Conservation (phyloP, 2,113 vertebrate species). For the Romanogobio albipinnatus region DNA sequence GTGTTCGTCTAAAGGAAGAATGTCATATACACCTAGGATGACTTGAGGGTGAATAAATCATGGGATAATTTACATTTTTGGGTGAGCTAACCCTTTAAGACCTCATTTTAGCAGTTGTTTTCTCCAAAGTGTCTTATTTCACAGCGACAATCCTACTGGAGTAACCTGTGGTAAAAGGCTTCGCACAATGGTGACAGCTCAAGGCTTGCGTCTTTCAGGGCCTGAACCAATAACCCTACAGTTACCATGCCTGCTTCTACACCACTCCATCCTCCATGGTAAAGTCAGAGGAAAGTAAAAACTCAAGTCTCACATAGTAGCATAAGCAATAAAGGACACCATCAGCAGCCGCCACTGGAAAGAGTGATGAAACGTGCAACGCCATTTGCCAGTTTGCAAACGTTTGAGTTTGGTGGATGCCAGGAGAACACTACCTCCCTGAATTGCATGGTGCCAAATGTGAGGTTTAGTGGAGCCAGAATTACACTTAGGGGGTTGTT, state of each 20-base stretch:
- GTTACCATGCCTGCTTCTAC: neutral
- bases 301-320: neutral
- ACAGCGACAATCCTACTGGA: neutral
- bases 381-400: neutral
- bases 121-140: neutral
- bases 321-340: neutral
- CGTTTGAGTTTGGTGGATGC: neutral
- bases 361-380: neutral
- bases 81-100: neutral
- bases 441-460: neutral
- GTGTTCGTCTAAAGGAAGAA: too few relatives aligned
- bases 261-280: neutral
- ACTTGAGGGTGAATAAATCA: too few relatives aligned
- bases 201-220: neutral
- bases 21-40: too few relatives aligned
- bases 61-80: too few relatives aligned
- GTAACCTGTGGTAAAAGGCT: neutral
- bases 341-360: conserved; percentile 15
- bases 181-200: neutral
- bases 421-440: conserved; percentile 13
- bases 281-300: neutral
- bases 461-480: neutral
- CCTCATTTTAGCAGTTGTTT: neutral
- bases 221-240: neutral
- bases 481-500: neutral